These are phyloP conservation scores for Teleopsis dalmanni DNA, from an alignment of 1,140 invertebrate species.

Conservation along the genomic window DNA sequence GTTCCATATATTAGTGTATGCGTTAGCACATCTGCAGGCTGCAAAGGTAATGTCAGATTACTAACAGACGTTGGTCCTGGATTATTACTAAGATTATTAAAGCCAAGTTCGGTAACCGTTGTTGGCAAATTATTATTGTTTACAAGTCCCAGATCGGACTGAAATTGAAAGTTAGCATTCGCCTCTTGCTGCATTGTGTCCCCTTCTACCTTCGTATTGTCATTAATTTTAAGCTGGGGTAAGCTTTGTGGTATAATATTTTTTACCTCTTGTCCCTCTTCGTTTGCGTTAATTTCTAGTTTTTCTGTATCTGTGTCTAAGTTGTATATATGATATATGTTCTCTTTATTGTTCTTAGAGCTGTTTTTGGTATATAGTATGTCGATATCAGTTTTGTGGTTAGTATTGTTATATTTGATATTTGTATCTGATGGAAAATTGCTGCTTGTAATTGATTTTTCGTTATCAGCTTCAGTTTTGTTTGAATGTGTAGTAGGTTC, in stretches of 20 bases:
- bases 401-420: constrained; percentile 11
- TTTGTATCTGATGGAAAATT: no score
- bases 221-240: background rate
- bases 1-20: constrained; percentile 40
- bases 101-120: constrained; percentile 12
- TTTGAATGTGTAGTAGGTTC: no score
- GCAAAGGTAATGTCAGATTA: constrained; percentile 28
- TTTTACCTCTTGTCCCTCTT: background rate
- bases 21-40: constrained; percentile 31
- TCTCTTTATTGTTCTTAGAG: no score
- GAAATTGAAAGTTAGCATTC: constrained; percentile 44
- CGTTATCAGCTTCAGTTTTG: no score
- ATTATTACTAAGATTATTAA: constrained; percentile 13
- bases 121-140: constrained; percentile 29
- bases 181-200: constrained; percentile 43
- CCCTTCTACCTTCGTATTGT: constrained; percentile 5
- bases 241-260: background rate
- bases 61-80: constrained; percentile 18
- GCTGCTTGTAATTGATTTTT: no score
- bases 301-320: no score
- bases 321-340: no score
- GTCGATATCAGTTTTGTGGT: constrained; percentile 6
- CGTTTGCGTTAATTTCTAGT: background rate
- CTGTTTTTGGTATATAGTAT: no score
- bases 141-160: constrained; percentile 41